Conservation (phyloP, 2,888 invertebrate genomes). For the Drosophila mettleri region DNA sequence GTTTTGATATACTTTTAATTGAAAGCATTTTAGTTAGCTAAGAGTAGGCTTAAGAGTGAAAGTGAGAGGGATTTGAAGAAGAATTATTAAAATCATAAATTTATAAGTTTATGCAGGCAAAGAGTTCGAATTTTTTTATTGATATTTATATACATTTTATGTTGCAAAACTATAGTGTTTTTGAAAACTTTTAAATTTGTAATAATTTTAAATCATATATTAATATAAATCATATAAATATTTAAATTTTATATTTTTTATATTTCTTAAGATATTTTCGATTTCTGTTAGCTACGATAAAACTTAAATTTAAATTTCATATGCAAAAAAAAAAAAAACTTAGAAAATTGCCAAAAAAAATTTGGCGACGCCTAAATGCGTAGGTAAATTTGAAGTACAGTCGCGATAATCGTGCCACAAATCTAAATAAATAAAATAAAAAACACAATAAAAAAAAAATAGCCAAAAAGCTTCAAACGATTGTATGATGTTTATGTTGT, state of each 20-base stretch:
- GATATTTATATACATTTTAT: not conserved
- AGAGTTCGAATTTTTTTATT: no score
- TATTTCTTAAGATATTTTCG: not conserved
- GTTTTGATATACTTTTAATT: conserved; percentile 1
- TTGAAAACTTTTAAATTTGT: no score
- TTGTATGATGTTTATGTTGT: conserved; percentile 29
- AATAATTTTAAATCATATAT: not conserved
- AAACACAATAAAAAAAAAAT: conserved; percentile 9
- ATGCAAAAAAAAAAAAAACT: not conserved
- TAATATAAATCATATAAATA: no score
- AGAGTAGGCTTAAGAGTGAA: not conserved
- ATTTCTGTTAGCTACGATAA: not conserved
- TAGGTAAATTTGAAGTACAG: conserved; percentile 36
- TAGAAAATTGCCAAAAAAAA: not conserved
- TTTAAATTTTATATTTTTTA: not conserved
- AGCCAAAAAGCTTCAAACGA: conserved; percentile 3
- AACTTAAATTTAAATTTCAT: not conserved
- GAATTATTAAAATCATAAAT: not conserved
- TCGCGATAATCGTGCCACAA: conserved; percentile 29
- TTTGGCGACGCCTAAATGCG: not conserved
- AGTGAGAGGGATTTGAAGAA: not conserved
- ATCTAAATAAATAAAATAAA: conserved; percentile 22
- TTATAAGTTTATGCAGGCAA: no score
- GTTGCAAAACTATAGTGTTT: not conserved
- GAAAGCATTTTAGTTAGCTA: not conserved